Base-by-base conservation (phyloP, 2,113 vertebrate genomes). In the Neotoma lepida region DNA sequence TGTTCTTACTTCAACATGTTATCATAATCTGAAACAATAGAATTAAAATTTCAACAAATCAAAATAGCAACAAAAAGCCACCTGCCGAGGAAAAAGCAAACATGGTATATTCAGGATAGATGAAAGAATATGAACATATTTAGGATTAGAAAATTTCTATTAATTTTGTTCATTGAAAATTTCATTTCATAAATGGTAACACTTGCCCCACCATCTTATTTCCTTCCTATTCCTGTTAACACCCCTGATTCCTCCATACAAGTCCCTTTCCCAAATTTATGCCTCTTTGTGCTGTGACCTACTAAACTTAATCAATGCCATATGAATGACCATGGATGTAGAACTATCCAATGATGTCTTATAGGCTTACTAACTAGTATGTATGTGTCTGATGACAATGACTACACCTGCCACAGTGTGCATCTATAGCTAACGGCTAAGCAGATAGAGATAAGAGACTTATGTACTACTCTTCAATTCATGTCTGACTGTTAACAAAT, bases 101-200 rank as follows among this genome's bases (percentile, higher is more conserved):
- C 91, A 97, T 89, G 94, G 26, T 94, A n/a, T 95, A 14, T 93
- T 95, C 78, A 97, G 95, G 95, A 97, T n/a, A 58, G 93, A 98
- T 74, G 94, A 93, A 81, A 81, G 0, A 24, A 49, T 49, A 49
- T 30, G 13, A 14, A 76, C 41, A 46, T 6, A 28, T 15, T 49
- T 76, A n/a, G n/a, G n/a, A n/a, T n/a, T n/a, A n/a, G n/a, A n/a
- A n/a, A n/a, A n/a, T n/a, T n/a, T n/a, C n/a, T n/a, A 64, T 30
- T 64, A 26, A 26, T 2, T 30, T 28, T 64, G 64, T 66, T 66
- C 26, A 30, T 66, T 74, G 20, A 49, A n/a, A n/a, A n/a, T n/a
- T n/a, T 46, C 49, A 76, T 30, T 15, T 76, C 26, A 46, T 46
- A 46, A 12, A 30, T 49, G 0, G 6, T 12, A 46, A 30, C 2